Evolutionary conservation across 2,888 invertebrate species (phyloP), one percentile per base, ranked within the genome.

Genomic region (Drosophila subsilvestris): DNA sequence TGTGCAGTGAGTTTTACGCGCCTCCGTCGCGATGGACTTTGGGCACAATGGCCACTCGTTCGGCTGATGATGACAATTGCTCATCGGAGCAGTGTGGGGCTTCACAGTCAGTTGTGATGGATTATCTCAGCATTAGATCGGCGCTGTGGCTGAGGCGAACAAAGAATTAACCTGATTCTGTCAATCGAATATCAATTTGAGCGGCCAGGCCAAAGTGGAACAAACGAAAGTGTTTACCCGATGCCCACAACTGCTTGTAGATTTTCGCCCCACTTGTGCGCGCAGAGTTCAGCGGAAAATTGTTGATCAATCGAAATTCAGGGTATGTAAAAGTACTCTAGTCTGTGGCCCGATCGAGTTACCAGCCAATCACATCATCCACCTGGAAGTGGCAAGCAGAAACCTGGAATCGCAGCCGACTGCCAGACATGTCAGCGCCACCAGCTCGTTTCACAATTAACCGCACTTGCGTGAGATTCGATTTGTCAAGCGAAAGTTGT

Each of bases 111-210:
- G 56, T 54, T 54, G 58, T 57, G 44, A 37, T 7, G 37, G 37
- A n/a, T 56, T 78, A 83, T 88, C 88, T 78, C 74, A 62, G 54
- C 74, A 74, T 57, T 77, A 76, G 80, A 86, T 80, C 84, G 59
- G 18, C 43, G 18, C 43, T 42, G 43, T 32, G 53, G 61, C 45
- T 53, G 53, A 57, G 67, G 66, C 54, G 61, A 74, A 88, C 84
- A 86, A 86, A 79, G 84, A 80, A 70, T 69, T 76, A 88, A 83
- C 86, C 77, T 72, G 65, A 83, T 77, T 83, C 73, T 86, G 84
- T 86, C 84, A 82, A 54, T 78, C 59, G 72, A 54, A 44, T 55
- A 59, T 70, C 66, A 71, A 75, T 53, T 65, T 50, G 58, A 75
- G 50, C 54, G 42, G 56, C 53, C 68, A 49, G 42, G 56, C 53